A percentile compares a stretch with the other conserved stretches of the same genome.
These are phyloP conservation scores for Macroteleia sp. DNA, from an alignment of 2,888 invertebrate genomes.

Conservation along the genomic window DNA sequence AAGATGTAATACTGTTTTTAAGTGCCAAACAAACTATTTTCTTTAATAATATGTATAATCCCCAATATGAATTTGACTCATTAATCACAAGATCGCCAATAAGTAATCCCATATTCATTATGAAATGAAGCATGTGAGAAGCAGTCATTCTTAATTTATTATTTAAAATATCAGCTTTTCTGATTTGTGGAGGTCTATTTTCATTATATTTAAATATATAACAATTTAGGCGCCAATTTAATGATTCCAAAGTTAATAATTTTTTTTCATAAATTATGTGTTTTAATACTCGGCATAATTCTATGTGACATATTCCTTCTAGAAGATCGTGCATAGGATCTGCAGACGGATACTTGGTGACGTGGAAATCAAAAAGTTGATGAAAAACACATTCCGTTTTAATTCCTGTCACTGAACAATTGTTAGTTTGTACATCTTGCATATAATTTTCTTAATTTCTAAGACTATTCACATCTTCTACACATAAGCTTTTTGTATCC, in stretches of 20 bases:
- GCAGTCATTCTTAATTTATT: constrained; percentile 25
- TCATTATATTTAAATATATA: constrained; percentile 7
- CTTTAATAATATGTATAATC: neutral
- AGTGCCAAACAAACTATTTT: too few relatives aligned
- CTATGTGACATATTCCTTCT: neutral
- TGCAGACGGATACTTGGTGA: neutral
- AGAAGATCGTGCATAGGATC: constrained; percentile 8
- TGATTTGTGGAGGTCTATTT: constrained; percentile 12
- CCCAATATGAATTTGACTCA: neutral
- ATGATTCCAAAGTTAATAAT: neutral
- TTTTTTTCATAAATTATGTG: neutral
- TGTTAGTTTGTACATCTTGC: neutral
- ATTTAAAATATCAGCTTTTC: neutral
- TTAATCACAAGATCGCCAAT: constrained; percentile 4
- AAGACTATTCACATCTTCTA: neutral
- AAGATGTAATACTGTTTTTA: too few relatives aligned
- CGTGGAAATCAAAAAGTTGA: neutral
- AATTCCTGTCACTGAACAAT: neutral
- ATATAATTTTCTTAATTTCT: constrained; percentile 1
- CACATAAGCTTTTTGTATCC: neutral
- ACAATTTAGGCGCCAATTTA: constrained; percentile 15
- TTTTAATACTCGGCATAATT: neutral
- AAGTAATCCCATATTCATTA: constrained; percentile 9
- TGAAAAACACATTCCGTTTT: constrained; percentile 4
- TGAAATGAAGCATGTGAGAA: constrained; percentile 3